phyloP scores from a whole-genome alignment of 2,113 vertebrate species.

The Dryoscopus gambensis region DNA sequence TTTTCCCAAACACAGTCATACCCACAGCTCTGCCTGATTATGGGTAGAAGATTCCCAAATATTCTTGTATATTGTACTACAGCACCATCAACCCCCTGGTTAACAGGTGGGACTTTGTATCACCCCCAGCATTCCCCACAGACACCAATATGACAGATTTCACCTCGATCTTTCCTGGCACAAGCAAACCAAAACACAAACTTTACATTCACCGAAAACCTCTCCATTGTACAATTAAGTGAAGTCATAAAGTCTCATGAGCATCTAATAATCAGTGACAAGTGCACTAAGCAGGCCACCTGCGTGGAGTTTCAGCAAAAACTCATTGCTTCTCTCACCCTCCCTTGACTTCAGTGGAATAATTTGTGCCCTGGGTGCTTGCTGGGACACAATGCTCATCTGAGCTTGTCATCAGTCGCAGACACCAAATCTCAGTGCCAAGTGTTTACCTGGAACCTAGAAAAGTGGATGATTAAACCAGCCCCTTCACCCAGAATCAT shows the following conservation, averaged over 20 bases:
- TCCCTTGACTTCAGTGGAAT: background rate
- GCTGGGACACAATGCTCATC: background rate
- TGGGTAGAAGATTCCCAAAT: background rate
- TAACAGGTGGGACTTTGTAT: background rate
- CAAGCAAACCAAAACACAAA: background rate
- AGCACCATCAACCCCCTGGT: accelerated
- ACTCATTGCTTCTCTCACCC: background rate
- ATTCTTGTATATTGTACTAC: background rate
- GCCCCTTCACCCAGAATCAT: background rate
- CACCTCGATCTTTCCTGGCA: background rate
- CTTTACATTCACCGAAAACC: background rate
- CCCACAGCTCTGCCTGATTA: background rate
- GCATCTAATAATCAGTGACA: background rate
- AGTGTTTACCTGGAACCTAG: background rate
- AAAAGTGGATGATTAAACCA: background rate
- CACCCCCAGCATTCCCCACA: background rate
- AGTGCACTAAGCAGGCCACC: background rate
- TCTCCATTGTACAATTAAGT: background rate
- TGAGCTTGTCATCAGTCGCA: background rate
- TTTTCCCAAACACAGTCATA: background rate
- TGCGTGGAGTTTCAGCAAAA: background rate
- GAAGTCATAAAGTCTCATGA: background rate
- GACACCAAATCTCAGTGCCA: background rate
- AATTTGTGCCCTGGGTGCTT: background rate
- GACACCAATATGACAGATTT: background rate